Percentiles rank a stretch among this genome's conserved stretches.
These are phyloP conservation scores for Capromys pilorides DNA, from an alignment of 2,797 vertebrate species.

Conservation along the genomic window DNA sequence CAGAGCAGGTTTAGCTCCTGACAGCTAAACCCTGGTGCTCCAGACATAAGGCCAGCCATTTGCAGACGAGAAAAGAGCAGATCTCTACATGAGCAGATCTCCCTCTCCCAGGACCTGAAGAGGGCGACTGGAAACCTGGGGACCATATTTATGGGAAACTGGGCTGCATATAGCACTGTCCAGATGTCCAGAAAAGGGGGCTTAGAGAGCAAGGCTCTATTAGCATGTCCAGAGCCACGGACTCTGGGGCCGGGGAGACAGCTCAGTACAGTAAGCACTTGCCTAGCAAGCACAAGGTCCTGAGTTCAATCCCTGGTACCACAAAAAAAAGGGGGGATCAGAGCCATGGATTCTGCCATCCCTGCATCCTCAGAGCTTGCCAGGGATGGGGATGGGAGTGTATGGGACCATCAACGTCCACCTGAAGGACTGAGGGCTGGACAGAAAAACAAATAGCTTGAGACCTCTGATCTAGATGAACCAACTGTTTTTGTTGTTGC, in stretches of 20 bases:
- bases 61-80: not conserved
- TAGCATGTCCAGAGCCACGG: not conserved
- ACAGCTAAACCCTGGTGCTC: too few species aligned
- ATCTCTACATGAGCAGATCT: accelerated
- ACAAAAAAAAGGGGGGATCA: too few species aligned
- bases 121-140: not conserved
- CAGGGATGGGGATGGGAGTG: not conserved
- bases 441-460: not conserved
- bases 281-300: too few species aligned
- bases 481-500: not conserved
- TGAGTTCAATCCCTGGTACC: too few species aligned
- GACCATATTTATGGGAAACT: not conserved
- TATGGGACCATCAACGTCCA: not conserved
- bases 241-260: too few species aligned
- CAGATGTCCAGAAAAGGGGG: too few species aligned
- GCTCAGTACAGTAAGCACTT: too few species aligned
- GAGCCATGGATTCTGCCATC: too few species aligned
- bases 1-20: not conserved
- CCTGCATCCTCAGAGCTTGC: not conserved
- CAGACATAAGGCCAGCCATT: not conserved
- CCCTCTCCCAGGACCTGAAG: not conserved
- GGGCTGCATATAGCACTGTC: not conserved
- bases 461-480: not conserved
- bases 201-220: not conserved
- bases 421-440: not conserved